These are phyloP conservation scores for Tympanoctomys barrerae DNA, from an alignment of 2,797 vertebrate species.

Conservation along the genomic window DNA sequence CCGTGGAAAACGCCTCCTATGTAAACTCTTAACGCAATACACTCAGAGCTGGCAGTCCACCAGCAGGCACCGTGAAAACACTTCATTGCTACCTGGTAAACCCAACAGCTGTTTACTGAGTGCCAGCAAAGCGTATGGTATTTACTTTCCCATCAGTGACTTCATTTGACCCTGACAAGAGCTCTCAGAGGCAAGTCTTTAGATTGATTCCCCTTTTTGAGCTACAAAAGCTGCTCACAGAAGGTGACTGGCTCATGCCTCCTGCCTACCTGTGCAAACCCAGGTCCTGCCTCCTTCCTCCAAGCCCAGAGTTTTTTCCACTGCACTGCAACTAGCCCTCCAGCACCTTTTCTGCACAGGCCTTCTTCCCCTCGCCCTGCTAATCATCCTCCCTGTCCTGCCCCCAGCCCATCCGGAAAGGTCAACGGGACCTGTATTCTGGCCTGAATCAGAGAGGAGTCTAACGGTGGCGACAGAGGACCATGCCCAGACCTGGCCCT, in stretches of 20 bases:
- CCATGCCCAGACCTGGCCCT: background rate
- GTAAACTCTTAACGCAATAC: background rate
- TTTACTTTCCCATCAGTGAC: background rate
- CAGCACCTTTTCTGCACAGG: background rate
- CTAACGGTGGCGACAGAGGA: constrained; percentile 78
- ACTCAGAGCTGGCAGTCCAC: background rate
- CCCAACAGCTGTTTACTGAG: background rate
- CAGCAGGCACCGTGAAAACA: background rate
- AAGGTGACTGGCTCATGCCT: background rate
- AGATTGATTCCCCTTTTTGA: background rate
- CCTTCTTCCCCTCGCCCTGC: background rate
- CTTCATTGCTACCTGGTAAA: background rate
- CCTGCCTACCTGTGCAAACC: background rate
- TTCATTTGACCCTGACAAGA: constrained; percentile 16
- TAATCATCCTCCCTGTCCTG: constrained; percentile 44
- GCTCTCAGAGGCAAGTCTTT: background rate
- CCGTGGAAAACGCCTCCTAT: background rate
- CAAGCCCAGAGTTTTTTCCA: background rate
- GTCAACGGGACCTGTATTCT: constrained; percentile 87
- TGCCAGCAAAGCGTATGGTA: background rate
- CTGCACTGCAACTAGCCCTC: background rate
- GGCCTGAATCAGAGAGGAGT: constrained; percentile 85
- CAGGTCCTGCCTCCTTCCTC: background rate
- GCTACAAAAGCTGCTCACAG: background rate
- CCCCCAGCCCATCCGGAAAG: constrained; percentile 89